These are phyloP conservation scores for Pomatostomus ruficeps DNA, from an alignment of 2,113 vertebrate genomes.

Conservation along the genomic window DNA sequence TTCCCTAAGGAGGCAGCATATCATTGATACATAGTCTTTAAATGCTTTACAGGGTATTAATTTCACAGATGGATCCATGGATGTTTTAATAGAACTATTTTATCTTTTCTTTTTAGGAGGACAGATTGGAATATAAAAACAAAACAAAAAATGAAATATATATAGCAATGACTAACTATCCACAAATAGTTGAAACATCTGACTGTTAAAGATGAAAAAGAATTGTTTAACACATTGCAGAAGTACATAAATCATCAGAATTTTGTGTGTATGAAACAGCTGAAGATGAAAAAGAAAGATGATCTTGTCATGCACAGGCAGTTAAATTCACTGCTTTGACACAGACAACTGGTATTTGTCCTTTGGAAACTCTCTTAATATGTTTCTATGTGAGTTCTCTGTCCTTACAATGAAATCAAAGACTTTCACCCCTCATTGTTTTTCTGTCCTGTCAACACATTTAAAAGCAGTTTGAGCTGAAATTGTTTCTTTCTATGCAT, in stretches of 20 bases:
- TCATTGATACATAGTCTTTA: background rate
- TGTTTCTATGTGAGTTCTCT: background rate
- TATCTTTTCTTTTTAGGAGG: background rate
- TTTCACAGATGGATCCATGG: background rate
- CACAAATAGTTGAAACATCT: constrained; percentile 23
- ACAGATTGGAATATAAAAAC: background rate
- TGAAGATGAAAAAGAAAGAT: background rate
- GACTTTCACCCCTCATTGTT: background rate
- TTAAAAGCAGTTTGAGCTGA: background rate
- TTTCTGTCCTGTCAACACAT: background rate
- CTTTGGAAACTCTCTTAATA: background rate
- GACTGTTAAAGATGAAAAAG: background rate
- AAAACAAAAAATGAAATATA: background rate
- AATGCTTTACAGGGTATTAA: background rate
- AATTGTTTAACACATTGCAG: background rate
- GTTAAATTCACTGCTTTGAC: background rate
- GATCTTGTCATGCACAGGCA: background rate
- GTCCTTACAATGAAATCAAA: background rate
- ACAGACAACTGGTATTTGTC: background rate
- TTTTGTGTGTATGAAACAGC: background rate
- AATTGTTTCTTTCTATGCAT: background rate
- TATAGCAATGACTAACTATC: constrained; percentile 1
- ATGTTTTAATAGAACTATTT: background rate
- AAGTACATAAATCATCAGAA: background rate
- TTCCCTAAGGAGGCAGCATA: background rate